A percentile compares a stretch with the other conserved stretches of the same genome.
phyloP scores from a whole-genome alignment of 2,797 vertebrate species.

The Gastrophryne carolinensis region DNA sequence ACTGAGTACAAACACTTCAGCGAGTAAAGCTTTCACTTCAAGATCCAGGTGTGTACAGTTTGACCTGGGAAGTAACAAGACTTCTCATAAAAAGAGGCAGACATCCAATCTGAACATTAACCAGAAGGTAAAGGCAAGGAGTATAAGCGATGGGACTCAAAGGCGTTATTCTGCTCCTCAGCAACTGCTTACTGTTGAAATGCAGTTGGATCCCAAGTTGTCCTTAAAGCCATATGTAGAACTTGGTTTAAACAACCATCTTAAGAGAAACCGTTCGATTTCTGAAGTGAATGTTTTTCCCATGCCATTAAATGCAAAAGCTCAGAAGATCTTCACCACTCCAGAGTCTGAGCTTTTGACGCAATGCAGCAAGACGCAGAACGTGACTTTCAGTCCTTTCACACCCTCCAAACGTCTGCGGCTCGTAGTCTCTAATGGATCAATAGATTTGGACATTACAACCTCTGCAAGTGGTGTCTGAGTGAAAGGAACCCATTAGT shows the following conservation, averaged over 20 bases:
- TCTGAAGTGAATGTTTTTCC: constrained; percentile 50
- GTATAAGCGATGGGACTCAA: neutral
- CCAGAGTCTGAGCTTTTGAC: constrained; percentile 62
- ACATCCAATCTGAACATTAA: neutral
- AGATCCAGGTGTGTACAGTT: neutral
- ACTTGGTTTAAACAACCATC: constrained; percentile 37
- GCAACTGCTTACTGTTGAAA: neutral
- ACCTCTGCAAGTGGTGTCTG: constrained; percentile 28
- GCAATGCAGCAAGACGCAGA: constrained; percentile 51
- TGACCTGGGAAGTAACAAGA: neutral
- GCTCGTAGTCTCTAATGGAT: constrained; percentile 87
- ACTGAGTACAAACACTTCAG: neutral
- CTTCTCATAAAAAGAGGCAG: neutral
- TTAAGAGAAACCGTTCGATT: constrained; percentile 48
- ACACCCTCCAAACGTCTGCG: constrained; percentile 84
- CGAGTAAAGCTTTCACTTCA: neutral
- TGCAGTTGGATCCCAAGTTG: constrained; percentile 53
- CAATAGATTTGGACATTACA: constrained; percentile 82
- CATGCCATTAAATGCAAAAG: neutral
- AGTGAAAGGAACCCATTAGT: neutral
- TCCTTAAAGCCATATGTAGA: constrained; percentile 53
- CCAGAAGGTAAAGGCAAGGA: neutral
- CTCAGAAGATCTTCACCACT: neutral
- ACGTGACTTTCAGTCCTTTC: constrained; percentile 70
- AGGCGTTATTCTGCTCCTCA: constrained; percentile 3